A percentile compares a stretch with the other conserved stretches of the same genome.
These are phyloP conservation scores for Globodera rostochiensis DNA, from an alignment of 1,140 invertebrate species.

Conservation along the genomic window DNA sequence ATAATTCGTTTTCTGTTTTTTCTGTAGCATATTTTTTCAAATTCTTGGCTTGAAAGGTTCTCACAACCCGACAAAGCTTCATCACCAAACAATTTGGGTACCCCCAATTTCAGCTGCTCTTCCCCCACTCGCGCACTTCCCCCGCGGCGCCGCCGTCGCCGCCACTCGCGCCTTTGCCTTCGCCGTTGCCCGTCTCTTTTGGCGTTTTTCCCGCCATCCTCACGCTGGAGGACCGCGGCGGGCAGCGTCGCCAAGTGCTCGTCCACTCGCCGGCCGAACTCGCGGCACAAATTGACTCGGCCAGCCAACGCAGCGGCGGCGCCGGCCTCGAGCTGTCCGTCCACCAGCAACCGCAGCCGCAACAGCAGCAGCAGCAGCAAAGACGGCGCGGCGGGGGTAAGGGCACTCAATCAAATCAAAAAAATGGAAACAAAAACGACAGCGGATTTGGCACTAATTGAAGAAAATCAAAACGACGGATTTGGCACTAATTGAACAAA, in stretches of 20 bases:
- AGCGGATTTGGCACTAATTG: neutral
- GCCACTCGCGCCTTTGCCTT: neutral
- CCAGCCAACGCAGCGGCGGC: slow-evolving; percentile 7
- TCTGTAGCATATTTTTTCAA: too few relatives aligned
- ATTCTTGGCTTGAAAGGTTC: too few relatives aligned
- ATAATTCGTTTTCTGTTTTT: too few relatives aligned
- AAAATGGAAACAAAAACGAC: neutral
- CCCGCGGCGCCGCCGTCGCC: neutral
- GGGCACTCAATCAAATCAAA: neutral
- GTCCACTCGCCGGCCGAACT: slow-evolving; percentile 21
- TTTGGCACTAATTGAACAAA: neutral
- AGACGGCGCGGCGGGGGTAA: neutral
- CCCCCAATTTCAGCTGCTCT: neutral
- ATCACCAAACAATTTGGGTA: too few relatives aligned
- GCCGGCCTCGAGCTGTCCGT: slow-evolving; percentile 4
- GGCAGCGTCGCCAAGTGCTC: slow-evolving; percentile 26
- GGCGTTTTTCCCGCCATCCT: slow-evolving; percentile 22
- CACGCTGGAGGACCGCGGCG: slow-evolving; percentile 18
- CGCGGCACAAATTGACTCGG: slow-evolving; percentile 24
- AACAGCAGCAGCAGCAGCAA: neutral
- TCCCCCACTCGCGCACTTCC: neutral
- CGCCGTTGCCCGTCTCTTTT: slow-evolving; percentile 4
- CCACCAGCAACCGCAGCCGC: neutral
- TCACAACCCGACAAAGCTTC: too few relatives aligned
- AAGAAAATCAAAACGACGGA: neutral